Evolutionary conservation across 2,113 vertebrate genomes (phyloP).

Genomic region (Anoplopoma fimbria): DNA sequence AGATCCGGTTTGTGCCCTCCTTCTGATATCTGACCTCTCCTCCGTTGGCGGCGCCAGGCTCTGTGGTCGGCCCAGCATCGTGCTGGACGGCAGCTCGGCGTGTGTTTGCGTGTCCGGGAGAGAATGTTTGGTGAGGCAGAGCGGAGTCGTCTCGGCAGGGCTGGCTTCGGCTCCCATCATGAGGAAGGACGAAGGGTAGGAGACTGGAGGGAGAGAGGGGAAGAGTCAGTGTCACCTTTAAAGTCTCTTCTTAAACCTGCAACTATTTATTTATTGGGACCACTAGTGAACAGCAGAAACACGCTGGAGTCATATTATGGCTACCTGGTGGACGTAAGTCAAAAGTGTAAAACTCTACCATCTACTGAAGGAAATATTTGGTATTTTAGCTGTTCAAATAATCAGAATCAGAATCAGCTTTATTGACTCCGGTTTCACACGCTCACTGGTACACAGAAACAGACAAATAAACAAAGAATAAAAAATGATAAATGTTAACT

Average conservation of each 20-base stretch:
- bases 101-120: constrained; percentile 13
- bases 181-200: constrained; percentile 61
- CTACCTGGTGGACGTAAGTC: not conserved
- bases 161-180: constrained; percentile 79
- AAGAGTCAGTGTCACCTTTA: not conserved
- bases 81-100: constrained; percentile 83
- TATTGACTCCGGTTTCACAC: no score
- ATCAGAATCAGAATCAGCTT: no score
- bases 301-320: no score
- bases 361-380: no score
- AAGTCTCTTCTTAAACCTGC: not conserved
- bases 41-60: not conserved
- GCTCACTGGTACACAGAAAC: no score
- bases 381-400: no score
- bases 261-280: no score
- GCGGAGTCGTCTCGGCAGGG: constrained; percentile 74
- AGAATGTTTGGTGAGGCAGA: constrained; percentile 75
- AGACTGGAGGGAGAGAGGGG: constrained; percentile 56
- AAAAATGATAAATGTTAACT: no score
- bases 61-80: constrained; percentile 73
- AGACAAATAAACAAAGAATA: no score
- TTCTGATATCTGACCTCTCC: constrained; percentile 58
- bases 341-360: no score
- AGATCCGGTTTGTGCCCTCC: constrained; percentile 61
- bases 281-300: no score